These are phyloP conservation scores for Sphaeramia orbicularis DNA, from an alignment of 2,797 vertebrate genomes.

Conservation along the genomic window DNA sequence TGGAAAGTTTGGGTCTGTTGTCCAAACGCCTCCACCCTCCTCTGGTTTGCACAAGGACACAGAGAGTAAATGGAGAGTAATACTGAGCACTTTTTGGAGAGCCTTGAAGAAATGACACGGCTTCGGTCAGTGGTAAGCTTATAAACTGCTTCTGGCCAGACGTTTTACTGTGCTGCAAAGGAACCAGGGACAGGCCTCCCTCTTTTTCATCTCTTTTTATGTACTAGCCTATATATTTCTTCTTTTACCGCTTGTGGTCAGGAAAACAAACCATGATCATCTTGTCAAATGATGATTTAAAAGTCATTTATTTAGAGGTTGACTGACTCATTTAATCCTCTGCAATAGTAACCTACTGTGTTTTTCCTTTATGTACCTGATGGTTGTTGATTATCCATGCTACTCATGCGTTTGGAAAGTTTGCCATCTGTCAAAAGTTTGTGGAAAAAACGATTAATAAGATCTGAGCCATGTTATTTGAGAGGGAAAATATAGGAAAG, in stretches of 20 bases:
- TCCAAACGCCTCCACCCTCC: constrained; percentile 31
- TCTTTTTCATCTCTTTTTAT: background rate
- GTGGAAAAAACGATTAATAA: constrained; percentile 5
- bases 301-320: constrained; percentile 3
- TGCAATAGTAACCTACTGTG: background rate
- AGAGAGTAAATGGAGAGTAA: constrained; percentile 33
- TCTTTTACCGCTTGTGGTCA: background rate
- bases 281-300: background rate
- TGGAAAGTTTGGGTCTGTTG: constrained; percentile 47
- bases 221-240: background rate
- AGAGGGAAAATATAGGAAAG: background rate
- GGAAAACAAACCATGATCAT: constrained; percentile 6
- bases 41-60: constrained; percentile 46
- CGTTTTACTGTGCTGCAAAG: constrained; percentile 41
- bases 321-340: background rate
- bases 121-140: constrained; percentile 42
- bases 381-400: background rate
- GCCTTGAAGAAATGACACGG: constrained; percentile 46
- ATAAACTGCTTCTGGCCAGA: constrained; percentile 41
- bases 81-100: constrained; percentile 37
- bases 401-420: background rate
- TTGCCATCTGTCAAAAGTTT: background rate
- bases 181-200: constrained; percentile 24
- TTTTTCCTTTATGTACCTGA: background rate
- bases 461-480: constrained; percentile 3